These are phyloP conservation scores for Erpetoichthys calabaricus DNA, from an alignment of 2,797 vertebrate species.

Conservation along the genomic window DNA sequence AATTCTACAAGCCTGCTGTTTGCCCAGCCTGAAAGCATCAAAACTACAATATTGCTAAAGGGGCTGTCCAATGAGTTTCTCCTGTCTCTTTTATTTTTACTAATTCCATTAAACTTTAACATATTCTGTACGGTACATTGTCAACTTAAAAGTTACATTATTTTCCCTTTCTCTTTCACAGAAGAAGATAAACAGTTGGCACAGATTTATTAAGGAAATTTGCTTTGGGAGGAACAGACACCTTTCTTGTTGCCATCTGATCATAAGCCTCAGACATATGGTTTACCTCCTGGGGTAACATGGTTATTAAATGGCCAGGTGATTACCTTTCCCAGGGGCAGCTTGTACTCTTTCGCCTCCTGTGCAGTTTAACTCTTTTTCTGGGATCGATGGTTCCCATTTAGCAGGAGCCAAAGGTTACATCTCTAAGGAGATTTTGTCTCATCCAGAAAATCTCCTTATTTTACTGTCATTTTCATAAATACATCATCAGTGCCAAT, in stretches of 20 bases:
- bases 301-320: conserved; percentile 1
- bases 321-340: background rate
- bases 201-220: background rate
- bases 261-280: background rate
- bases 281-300: background rate
- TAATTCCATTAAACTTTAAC: background rate
- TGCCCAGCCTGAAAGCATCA: too few species aligned
- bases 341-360: too few species aligned
- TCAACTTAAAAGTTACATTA: background rate
- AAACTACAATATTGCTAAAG: too few species aligned
- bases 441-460: too few species aligned
- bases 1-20: too few species aligned
- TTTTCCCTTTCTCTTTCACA: conserved; percentile 1
- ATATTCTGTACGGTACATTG: background rate
- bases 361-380: too few species aligned
- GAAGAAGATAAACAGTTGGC: conserved; percentile 9
- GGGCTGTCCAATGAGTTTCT: too few species aligned
- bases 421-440: too few species aligned
- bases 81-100: conserved; percentile 4
- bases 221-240: background rate
- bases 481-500: too few species aligned
- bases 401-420: too few species aligned
- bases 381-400: too few species aligned
- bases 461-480: too few species aligned
- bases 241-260: background rate